Evolutionary conservation across 2,797 vertebrate genomes (phyloP).

Genomic region (Sylvia borin): DNA sequence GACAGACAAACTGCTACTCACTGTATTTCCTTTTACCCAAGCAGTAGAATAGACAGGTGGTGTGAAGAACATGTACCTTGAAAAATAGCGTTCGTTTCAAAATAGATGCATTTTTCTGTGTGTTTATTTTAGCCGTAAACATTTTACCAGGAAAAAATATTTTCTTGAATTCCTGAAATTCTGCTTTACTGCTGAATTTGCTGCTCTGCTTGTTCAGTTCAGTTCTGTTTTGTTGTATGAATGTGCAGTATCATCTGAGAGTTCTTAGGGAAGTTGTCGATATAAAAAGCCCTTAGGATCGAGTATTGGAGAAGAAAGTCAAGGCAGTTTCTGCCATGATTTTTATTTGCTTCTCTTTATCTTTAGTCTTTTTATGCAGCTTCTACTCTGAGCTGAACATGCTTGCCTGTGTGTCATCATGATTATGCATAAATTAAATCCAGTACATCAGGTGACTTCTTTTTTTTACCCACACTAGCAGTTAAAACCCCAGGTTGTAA

Average conservation of each 20-base stretch:
- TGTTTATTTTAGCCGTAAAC: neutral
- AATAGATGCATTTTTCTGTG: fast-evolving
- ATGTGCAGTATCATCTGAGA: neutral
- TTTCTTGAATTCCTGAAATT: neutral
- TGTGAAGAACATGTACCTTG: neutral
- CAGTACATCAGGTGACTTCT: neutral
- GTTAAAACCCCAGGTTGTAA: neutral
- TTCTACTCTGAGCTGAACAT: neutral
- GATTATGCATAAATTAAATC: neutral
- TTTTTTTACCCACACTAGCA: neutral
- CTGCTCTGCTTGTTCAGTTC: neutral
- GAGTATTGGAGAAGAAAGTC: neutral
- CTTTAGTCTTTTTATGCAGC: neutral
- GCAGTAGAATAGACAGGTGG: neutral
- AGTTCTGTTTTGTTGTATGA: neutral
- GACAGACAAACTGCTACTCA: neutral
- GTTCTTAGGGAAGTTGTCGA: neutral
- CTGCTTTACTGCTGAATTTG: neutral
- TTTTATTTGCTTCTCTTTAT: neutral
- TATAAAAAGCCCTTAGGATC: neutral
- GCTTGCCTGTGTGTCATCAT: neutral
- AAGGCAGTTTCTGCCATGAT: neutral
- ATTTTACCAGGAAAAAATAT: neutral
- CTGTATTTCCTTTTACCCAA: neutral
- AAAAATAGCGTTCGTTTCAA: neutral